Evolutionary conservation across 2,113 vertebrate species (phyloP), one percentile per base, ranked within the genome.

Genomic region (Beaufortia kweichowensis): DNA sequence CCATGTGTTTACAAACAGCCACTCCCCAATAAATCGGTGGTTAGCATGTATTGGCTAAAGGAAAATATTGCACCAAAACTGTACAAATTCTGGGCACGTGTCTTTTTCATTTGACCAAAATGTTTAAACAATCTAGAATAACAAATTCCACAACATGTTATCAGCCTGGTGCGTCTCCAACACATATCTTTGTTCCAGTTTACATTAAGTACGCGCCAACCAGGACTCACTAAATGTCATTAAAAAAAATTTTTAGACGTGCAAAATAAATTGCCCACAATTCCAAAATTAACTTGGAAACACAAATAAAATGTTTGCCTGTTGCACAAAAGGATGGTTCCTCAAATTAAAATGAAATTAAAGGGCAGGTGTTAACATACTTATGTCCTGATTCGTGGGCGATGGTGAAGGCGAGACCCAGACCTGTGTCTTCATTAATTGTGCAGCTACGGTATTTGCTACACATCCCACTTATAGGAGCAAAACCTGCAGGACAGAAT

Each of bases 371-470:
- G 15, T 46, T 14, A 17, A 82, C 96, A 84, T 93, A 99, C 97
- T 98, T 99, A 91, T 99, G 97, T 82, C 97, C 97, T 46, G 97
- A 99, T 79, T 99, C 97, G 2, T 99, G 97, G 59, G 97, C 97
- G 35, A 99, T 96, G 80, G 97, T 99, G 87, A 98, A 99, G 21
- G 97, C 97, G 70, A 99, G 86, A 43, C 96, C 96, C 17, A 99
- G 94, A 17, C 97, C 97, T 0, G 97, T 98, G 50, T 99, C 97
- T 85, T 99, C 97, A 23, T 99, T 99, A 88, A 99, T 98, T 83
- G 97, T 98, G 60, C 97, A 99, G 7, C 97, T 99, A 28, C 97
- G 94, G 88, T 96, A 95, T 83, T 97, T 98, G 82, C 95, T 98
- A 88, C 97, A 99, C 97, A 99, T 99, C 11, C 97, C 97, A 79